Evolutionary conservation across 92 coral and sea anemone species (phyloP), one percentile per base, ranked within the genome.

Genomic region (Epizoanthus fatuus): DNA sequence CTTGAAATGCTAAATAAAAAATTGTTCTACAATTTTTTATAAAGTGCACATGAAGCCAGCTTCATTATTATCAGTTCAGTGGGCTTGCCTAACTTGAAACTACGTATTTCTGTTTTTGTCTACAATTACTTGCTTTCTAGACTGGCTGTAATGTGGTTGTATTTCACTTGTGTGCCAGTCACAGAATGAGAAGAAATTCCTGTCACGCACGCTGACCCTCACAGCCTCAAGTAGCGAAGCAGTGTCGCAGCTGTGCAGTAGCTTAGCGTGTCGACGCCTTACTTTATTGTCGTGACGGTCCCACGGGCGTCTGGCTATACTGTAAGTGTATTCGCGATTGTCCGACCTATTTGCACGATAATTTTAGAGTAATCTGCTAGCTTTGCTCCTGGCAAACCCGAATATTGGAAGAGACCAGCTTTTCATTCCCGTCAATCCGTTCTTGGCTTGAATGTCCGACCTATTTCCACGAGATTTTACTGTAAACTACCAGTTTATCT

Each of bases 1-100:
- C 79, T 20, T 29, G 42, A 13, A 49, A 52, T 25, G 63, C 38
- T 74, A 14, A 7, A 57, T 75, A 74, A 75, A 75, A 75, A 75
- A 75, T 75, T 56, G 81, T 22, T 75, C 81, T 65, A 75, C 81
- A 75, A 75, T 57, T 75, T 57, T 75, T 75, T 75, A 75, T 57
- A 57, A 75, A 57, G 65, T 53, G 49, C 17, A 57, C 35, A 74
- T 75, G 81, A 75, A 75, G 81, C 81, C 81, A 75, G 81, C 81
- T 75, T 75, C 81, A 75, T 75, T 45, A 25, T 45, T 49, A 51
- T 25, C 37, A 3, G 15, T 63, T 63, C 53, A 72, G 59, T n/a
- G 52, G 5, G 13, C 57, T 44, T 71, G 74, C 29, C 72, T 38
- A 69, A 20, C 35, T 29, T 29, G 2, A 29, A 29, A 14, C 29